Percentiles rank a stretch among this genome's conserved stretches.
phyloP scores from a whole-genome alignment of 2,888 invertebrate species.

The Lottia gigantea region DNA sequence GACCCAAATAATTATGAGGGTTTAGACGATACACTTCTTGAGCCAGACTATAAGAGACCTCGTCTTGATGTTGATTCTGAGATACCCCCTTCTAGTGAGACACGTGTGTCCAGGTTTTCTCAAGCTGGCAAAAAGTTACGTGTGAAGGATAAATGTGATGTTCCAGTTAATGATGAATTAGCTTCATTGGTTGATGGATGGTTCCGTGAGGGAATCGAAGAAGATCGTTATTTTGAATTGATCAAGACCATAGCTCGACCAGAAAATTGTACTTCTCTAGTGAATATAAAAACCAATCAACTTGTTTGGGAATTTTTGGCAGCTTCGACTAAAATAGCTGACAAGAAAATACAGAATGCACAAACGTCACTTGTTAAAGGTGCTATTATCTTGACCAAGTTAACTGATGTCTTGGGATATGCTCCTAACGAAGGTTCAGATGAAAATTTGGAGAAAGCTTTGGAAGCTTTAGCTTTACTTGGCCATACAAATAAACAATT shows the following conservation, averaged over 20 bases:
- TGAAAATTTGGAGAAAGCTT: neutral
- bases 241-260: neutral
- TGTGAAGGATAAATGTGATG: neutral
- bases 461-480: neutral
- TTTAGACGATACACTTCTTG: too few relatives aligned
- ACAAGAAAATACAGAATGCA: neutral
- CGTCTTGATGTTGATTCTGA: neutral
- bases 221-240: neutral
- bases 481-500: neutral
- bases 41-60: neutral
- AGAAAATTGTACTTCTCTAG: neutral
- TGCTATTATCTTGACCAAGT: neutral
- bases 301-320: neutral
- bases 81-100: neutral
- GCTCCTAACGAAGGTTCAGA: neutral
- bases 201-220: neutral
- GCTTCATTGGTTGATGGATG: neutral
- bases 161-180: neutral
- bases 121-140: neutral
- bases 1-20: too few relatives aligned
- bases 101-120: too few relatives aligned
- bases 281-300: slow-evolving; percentile 4
- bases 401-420: neutral
- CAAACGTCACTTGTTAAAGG: neutral
- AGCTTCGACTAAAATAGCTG: neutral